Conservation (phyloP, 2,113 vertebrate species). For the Chaenocephalus aceratus region DNA sequence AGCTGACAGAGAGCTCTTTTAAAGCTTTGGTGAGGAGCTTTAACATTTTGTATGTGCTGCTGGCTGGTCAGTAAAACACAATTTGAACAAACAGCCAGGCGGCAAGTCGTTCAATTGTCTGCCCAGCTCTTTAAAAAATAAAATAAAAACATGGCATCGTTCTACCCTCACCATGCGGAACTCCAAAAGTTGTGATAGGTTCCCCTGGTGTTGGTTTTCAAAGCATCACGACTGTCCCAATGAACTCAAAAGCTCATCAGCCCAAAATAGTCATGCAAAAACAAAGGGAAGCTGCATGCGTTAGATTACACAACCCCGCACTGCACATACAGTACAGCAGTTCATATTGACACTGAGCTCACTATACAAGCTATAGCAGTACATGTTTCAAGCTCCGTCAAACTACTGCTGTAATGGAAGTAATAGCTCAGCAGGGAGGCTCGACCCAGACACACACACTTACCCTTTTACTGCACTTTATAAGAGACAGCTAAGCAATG, state of each 20-base stretch:
- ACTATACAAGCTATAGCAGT: slow-evolving; percentile 1
- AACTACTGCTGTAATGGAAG: neutral
- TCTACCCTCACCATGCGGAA: neutral
- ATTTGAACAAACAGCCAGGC: neutral
- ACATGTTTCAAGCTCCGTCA: neutral
- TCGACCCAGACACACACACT: neutral
- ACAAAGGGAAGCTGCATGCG: neutral
- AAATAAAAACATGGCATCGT: neutral
- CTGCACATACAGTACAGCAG: neutral
- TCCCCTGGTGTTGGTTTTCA: slow-evolving; percentile 20
- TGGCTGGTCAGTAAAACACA: slow-evolving; percentile 7
- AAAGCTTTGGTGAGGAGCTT: slow-evolving; percentile 35
- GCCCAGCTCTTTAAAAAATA: neutral
- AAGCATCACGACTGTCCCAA: slow-evolving; percentile 13
- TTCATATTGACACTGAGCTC: slow-evolving; percentile 3
- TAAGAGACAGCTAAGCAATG: neutral
- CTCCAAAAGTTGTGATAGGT: neutral
- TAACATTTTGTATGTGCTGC: slow-evolving; percentile 26
- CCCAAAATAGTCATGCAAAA: neutral
- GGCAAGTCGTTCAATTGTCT: neutral
- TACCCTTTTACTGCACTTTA: neutral
- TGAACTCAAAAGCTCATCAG: slow-evolving; percentile 33
- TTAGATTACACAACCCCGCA: neutral
- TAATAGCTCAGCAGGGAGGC: neutral
- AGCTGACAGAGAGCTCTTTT: slow-evolving; percentile 18